Percentiles rank a stretch among this genome's conserved stretches.
These are phyloP conservation scores for Sitophilus oryzae DNA, from an alignment of 1,140 invertebrate species.

Conservation along the genomic window DNA sequence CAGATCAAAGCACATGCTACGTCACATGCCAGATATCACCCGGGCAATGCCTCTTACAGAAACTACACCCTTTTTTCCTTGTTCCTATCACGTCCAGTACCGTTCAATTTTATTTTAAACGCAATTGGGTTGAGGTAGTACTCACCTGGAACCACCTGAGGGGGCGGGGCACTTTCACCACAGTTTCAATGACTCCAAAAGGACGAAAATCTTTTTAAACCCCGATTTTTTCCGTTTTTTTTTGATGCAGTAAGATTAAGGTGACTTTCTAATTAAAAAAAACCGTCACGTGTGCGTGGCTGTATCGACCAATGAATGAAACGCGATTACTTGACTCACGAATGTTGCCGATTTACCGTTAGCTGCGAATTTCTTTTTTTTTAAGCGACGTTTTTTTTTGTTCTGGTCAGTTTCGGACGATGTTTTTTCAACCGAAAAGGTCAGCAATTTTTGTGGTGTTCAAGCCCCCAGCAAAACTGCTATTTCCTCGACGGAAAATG, in stretches of 20 bases:
- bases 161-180: conserved; percentile 10
- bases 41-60: conserved; percentile 26
- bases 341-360: not conserved
- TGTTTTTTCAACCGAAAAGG: no score
- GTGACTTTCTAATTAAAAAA: no score
- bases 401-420: no score
- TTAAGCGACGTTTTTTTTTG: no score
- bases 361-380: not conserved
- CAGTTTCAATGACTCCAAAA: conserved; percentile 10
- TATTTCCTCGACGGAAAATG: conserved; percentile 13
- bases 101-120: no score
- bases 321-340: conserved; percentile 1
- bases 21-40: conserved; percentile 30
- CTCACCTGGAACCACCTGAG: not conserved
- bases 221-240: not conserved
- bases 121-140: no score
- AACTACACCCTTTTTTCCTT: conserved; percentile 14
- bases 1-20: conserved; percentile 31
- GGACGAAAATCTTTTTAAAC: not conserved
- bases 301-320: conserved; percentile 27
- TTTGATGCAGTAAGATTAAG: no score
- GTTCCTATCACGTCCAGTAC: no score
- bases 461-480: not conserved
- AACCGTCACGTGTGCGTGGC: conserved; percentile 24
- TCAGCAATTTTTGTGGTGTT: not conserved